Conservation (phyloP, 2,888 invertebrate species). For the Cyaniris semiargus region DNA sequence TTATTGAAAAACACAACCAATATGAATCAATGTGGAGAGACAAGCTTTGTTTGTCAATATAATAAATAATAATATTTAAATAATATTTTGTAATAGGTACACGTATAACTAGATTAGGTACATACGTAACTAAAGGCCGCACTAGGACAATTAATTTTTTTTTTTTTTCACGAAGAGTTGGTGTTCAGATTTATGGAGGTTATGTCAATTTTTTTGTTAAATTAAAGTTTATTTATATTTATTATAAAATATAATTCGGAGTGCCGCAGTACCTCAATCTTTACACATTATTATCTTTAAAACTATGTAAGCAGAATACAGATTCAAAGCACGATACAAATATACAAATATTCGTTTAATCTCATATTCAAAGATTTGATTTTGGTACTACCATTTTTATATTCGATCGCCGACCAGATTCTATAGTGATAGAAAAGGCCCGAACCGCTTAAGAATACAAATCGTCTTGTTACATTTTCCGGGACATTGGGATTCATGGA, state of each 20-base stretch:
- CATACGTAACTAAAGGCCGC: no score
- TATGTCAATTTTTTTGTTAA: no score
- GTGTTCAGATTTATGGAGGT: no score
- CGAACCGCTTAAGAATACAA: constrained; percentile 73
- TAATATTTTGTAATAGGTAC: no score
- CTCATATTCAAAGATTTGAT: not conserved
- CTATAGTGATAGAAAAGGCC: constrained; percentile 72
- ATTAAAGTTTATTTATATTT: no score
- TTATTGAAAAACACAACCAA: not conserved
- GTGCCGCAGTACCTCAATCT: not conserved
- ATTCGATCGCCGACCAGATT: constrained; percentile 61
- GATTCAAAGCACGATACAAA: not conserved
- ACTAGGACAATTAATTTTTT: no score
- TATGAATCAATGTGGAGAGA: not conserved
- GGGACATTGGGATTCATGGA: constrained; percentile 78
- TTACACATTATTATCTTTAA: not conserved
- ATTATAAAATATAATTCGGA: no score
- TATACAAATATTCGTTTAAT: not conserved
- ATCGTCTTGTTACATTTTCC: constrained; percentile 79
- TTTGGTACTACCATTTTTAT: constrained; percentile 7
- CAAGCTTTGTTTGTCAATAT: no score
- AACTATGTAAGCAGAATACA: not conserved
- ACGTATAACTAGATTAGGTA: no score
- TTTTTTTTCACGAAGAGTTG: no score
- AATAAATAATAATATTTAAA: no score